Evolutionary conservation across 30 jellyfish, hydroid and myxozoan genomes (phyloP), one percentile per base, ranked within the genome.

Genomic region (Aurelia sp.): DNA sequence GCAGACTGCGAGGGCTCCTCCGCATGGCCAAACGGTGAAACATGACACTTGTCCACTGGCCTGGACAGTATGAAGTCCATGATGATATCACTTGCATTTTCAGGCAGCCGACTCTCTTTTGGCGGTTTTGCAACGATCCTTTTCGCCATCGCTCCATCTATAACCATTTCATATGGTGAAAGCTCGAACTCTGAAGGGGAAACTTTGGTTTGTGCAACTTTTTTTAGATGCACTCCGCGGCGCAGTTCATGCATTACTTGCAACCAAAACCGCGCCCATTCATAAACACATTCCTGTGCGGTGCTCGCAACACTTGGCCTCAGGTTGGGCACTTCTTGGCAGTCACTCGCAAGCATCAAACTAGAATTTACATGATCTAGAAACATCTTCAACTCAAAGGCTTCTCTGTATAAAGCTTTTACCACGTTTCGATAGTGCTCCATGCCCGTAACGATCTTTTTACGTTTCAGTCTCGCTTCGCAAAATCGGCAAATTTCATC

Each of bases 191-290:
- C 88, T 6, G 44, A 61, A 3, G 87, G 86, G 74, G 89, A 67
- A 13, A 69, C 70, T 48, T 63, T 62, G 1, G 79, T 62, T 48
- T 83, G 87, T n/a, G 97, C 67, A 11, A 87, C 91, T 13, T 57
- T 82, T 31, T 69, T 52, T 61, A 82, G 61, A 48, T 82, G 92
- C 3, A 82, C 92, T 9, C 92, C 92, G 71, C 86, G 91, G 10
- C 98, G 96, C 27, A 92, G 44, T 71, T 92, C 98, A 23, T 88
- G 87, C 98, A 92, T 92, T 1, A 92, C 98, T 44, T 79, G 86
- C 82, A 92, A 44, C 98, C 98, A 92, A 20, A 92, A 67, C 13
- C 87, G 75, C 16, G 98, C 97, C 98, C 98, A 92, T 31, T 91
- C 96, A 40, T 91, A 69, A n/a, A 91, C 90, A 66, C 91, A 91